These are phyloP conservation scores for Heliconius hortense DNA, from an alignment of 2,888 invertebrate species.

Conservation along the genomic window DNA sequence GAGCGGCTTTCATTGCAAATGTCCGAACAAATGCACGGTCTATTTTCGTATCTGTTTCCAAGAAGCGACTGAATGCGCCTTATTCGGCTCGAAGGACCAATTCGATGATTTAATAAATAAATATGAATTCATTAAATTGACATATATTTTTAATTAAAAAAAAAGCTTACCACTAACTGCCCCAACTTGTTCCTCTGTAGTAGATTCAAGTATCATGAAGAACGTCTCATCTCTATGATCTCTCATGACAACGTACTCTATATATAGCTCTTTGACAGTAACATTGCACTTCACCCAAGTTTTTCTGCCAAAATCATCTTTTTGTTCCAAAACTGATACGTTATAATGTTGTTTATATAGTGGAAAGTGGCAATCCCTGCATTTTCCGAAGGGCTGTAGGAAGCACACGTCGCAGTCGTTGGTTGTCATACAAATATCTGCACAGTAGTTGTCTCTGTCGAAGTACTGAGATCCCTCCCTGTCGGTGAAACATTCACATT, in stretches of 20 bases:
- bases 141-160: neutral
- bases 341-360: conserved; percentile 49
- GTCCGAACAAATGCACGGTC: conserved; percentile 36
- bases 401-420: conserved; percentile 59
- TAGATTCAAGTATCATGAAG: conserved; percentile 57
- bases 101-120: conserved; percentile 25
- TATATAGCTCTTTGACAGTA: conserved; percentile 48
- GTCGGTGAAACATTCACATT: conserved; percentile 60
- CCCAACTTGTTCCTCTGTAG: conserved; percentile 41
- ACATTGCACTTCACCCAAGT: conserved; percentile 64
- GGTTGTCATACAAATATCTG: conserved; percentile 59
- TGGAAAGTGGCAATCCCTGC: conserved; percentile 39
- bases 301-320: conserved; percentile 49
- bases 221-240: conserved; percentile 46
- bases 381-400: conserved; percentile 39
- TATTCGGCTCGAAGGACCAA: conserved; percentile 26
- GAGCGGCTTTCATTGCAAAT: conserved; percentile 30
- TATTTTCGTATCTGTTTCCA: conserved; percentile 38
- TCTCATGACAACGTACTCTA: conserved; percentile 58
- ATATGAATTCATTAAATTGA: neutral
- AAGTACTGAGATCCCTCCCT: conserved; percentile 66
- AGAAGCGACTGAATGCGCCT: conserved; percentile 37
- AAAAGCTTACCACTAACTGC: conserved; percentile 54
- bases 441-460: conserved; percentile 56
- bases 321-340: conserved; percentile 45